phyloP scores from a whole-genome alignment of 2,113 vertebrate genomes.

The Hyla sarda region DNA sequence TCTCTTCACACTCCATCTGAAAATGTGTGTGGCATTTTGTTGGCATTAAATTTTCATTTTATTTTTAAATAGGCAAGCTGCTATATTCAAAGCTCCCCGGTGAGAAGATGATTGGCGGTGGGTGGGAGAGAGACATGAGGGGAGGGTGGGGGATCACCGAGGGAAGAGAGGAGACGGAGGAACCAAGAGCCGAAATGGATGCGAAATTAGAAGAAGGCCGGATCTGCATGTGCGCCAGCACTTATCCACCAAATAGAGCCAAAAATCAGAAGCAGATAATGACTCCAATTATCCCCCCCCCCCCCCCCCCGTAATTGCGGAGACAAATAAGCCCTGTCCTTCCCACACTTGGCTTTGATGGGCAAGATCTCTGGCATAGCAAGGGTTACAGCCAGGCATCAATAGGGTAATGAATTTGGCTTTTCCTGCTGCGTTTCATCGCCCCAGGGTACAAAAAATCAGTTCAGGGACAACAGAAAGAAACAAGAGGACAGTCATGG shows the following conservation, averaged over 20 bases:
- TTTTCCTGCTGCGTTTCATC: constrained; percentile 33
- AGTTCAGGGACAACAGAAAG: constrained; percentile 18
- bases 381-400: constrained; percentile 51
- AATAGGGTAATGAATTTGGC: constrained; percentile 47
- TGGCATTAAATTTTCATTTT: constrained; percentile 81
- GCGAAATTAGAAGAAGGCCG: constrained; percentile 19
- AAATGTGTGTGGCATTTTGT: constrained; percentile 69
- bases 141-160: neutral
- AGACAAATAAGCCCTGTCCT: constrained; percentile 18
- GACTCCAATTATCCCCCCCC: constrained; percentile 23
- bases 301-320: neutral
- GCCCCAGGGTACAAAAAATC: constrained; percentile 41
- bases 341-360: neutral
- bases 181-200: constrained; percentile 5
- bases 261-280: constrained; percentile 29
- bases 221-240: constrained; percentile 8
- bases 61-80: constrained; percentile 66
- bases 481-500: neutral
- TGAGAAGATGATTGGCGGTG: constrained; percentile 60
- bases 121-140: constrained; percentile 26
- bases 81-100: constrained; percentile 62
- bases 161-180: neutral
- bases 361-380: neutral
- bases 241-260: neutral
- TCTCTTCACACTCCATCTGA: constrained; percentile 40